A percentile compares a stretch with the other conserved stretches of the same genome.
These are phyloP conservation scores for Tetragnatha montana DNA, from an alignment of 2,888 invertebrate species.

Conservation along the genomic window DNA sequence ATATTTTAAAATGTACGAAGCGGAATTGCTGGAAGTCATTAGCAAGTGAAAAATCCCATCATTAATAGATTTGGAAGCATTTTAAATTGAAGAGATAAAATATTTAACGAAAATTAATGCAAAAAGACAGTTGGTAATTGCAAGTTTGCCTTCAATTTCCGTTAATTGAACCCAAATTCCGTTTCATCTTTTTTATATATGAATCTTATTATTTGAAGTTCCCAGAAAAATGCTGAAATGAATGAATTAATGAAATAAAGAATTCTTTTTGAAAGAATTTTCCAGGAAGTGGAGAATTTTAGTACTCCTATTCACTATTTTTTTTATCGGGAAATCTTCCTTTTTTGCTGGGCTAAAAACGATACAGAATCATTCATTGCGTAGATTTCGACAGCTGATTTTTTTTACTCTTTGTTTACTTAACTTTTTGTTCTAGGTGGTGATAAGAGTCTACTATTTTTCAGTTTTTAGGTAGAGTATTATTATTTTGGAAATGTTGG, in stretches of 20 bases:
- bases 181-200: background rate
- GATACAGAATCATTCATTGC: no score
- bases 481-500: no score
- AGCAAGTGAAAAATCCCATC: slow-evolving; percentile 28
- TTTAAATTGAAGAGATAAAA: slow-evolving; percentile 44
- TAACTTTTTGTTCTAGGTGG: no score
- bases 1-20: background rate
- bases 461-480: no score
- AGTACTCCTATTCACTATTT: no score
- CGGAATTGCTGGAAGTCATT: slow-evolving; percentile 11
- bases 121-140: slow-evolving; percentile 22
- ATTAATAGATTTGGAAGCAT: slow-evolving; percentile 34
- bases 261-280: no score
- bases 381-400: no score
- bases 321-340: no score
- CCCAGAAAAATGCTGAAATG: slow-evolving; percentile 8
- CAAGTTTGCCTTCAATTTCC: slow-evolving; percentile 12
- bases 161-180: slow-evolving; percentile 3
- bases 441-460: no score
- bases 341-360: no score
- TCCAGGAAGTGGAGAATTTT: no score
- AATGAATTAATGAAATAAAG: background rate
- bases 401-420: no score
- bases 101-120: slow-evolving; percentile 37
- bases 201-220: background rate